A percentile compares a stretch with the other conserved stretches of the same genome.
Evolutionary conservation across 2,888 invertebrate species (phyloP).

Genomic region (Caenorhabditis sp.): DNA sequence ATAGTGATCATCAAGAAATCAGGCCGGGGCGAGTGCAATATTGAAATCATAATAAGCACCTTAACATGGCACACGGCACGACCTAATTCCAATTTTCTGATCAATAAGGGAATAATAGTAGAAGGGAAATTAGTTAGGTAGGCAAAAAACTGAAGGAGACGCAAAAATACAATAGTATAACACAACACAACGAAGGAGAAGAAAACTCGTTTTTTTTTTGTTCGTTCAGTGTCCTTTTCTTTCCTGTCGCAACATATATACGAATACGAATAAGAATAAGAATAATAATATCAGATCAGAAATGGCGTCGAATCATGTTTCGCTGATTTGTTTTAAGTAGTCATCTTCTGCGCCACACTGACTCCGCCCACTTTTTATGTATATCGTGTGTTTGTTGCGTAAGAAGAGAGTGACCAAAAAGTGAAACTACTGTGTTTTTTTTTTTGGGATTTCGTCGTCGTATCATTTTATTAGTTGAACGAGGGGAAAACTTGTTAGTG

Average conservation of each 20-base stretch:
- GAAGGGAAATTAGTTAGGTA: not conserved
- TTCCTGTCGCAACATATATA: not conserved
- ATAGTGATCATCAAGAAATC: not conserved
- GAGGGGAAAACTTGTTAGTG: not conserved
- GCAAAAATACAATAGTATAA: no score
- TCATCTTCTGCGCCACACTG: not conserved
- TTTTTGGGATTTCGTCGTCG: not conserved
- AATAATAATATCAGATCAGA: not conserved
- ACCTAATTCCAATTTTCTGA: not conserved
- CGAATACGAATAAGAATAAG: not conserved
- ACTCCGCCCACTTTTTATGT: not conserved
- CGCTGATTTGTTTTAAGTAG: not conserved
- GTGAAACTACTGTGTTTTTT: not conserved
- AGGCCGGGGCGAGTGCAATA: constrained; percentile 1
- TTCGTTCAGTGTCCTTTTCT: not conserved
- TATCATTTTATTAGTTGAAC: not conserved
- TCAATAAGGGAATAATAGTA: not conserved
- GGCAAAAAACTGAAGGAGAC: no score
- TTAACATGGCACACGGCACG: not conserved
- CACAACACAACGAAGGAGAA: not conserved
- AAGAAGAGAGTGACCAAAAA: not conserved
- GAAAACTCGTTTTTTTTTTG: not conserved
- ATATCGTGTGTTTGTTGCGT: not conserved
- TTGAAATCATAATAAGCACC: not conserved
- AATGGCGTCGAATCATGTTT: not conserved